Evolutionary conservation across 2,888 invertebrate species (phyloP).

Genomic region (Petrophora chlorosata): DNA sequence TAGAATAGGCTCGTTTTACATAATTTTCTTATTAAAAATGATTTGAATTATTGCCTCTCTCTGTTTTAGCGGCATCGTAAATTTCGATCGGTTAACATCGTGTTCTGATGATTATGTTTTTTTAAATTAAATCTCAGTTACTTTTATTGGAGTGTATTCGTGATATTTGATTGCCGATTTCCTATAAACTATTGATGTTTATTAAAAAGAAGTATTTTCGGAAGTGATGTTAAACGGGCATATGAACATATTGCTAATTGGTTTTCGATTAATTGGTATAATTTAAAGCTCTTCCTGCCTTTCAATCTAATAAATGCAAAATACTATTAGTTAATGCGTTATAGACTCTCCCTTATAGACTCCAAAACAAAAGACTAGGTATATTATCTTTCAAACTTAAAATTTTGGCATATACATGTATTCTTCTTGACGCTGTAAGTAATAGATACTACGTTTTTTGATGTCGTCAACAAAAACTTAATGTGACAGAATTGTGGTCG

Average conservation of each 20-base stretch:
- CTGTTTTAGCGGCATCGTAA: constrained; percentile 80
- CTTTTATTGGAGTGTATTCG: constrained; percentile 51
- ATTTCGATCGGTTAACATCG: constrained; percentile 62
- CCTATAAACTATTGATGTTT: constrained; percentile 39
- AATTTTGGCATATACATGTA: too few relatives aligned
- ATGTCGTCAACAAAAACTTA: too few relatives aligned
- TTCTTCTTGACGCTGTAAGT: too few relatives aligned
- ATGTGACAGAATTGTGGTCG: too few relatives aligned
- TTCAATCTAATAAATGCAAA: too few relatives aligned
- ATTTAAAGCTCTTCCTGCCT: too few relatives aligned
- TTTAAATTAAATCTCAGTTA: constrained; percentile 75
- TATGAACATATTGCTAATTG: constrained; percentile 18
- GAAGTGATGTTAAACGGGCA: constrained; percentile 23
- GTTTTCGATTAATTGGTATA: constrained; percentile 27
- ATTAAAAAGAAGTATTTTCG: constrained; percentile 27
- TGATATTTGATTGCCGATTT: constrained; percentile 47
- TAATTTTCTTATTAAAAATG: constrained; percentile 79
- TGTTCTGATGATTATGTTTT: constrained; percentile 59
- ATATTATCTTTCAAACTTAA: too few relatives aligned
- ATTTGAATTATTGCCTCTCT: constrained; percentile 71
- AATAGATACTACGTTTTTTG: too few relatives aligned
- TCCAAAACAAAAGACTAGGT: too few relatives aligned
- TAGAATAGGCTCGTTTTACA: constrained; percentile 75
- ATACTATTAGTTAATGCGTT: too few relatives aligned
- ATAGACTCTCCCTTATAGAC: too few relatives aligned